These are phyloP conservation scores for Marisa cornuarietis DNA, from an alignment of 1,140 invertebrate genomes.

Conservation along the genomic window DNA sequence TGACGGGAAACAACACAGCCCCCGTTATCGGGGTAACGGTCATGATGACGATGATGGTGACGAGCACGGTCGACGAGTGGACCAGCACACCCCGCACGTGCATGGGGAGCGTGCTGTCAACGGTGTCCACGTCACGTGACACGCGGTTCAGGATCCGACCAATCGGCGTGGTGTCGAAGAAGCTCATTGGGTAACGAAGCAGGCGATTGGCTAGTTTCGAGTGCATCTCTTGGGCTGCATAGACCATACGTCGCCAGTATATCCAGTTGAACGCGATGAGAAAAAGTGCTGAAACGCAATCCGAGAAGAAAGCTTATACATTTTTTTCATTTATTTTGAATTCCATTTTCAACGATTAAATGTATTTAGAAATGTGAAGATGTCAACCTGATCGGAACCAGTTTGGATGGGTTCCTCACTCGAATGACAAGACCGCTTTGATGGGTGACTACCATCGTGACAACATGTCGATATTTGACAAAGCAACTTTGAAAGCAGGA, in stretches of 20 bases:
- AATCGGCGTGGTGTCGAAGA: constrained; percentile 74
- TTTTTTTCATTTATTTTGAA: too few species aligned
- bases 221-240: constrained; percentile 57
- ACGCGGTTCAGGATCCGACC: constrained; percentile 73
- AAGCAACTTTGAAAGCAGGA: too few species aligned
- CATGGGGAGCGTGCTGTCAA: constrained; percentile 56
- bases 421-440: too few species aligned
- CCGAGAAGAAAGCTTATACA: constrained; percentile 21
- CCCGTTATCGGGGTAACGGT: constrained; percentile 70
- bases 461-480: too few species aligned
- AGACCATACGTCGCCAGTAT: constrained; percentile 47
- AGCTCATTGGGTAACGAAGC: constrained; percentile 69
- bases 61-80: constrained; percentile 76
- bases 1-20: constrained; percentile 25
- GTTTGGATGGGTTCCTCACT: too few species aligned
- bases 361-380: too few species aligned
- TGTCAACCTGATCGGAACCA: too few species aligned
- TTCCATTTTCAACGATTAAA: too few species aligned
- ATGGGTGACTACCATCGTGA: too few species aligned
- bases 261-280: constrained; percentile 42
- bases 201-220: constrained; percentile 61
- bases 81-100: constrained; percentile 42
- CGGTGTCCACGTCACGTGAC: constrained; percentile 68
- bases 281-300: constrained; percentile 32
- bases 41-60: constrained; percentile 75